These are phyloP conservation scores for Diarsia mendica DNA, from an alignment of 2,888 invertebrate genomes.

Conservation along the genomic window DNA sequence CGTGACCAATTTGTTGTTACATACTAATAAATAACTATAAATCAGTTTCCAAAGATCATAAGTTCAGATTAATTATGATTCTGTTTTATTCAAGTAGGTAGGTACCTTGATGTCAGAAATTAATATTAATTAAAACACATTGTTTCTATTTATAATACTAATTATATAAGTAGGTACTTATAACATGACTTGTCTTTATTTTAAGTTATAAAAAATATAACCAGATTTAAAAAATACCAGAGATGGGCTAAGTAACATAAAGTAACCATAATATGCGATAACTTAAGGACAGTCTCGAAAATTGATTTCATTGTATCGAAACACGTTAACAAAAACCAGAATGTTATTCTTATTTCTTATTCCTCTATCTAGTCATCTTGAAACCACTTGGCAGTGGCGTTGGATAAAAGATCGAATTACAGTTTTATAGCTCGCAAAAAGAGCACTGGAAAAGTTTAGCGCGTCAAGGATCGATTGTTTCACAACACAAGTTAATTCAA, in stretches of 20 bases:
- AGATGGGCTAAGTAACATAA: not conserved
- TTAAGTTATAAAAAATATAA: not conserved
- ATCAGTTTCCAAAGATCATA: constrained; percentile 31
- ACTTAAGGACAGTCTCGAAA: not conserved
- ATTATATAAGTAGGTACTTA: no score
- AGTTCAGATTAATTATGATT: constrained; percentile 15
- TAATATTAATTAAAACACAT: constrained; percentile 8
- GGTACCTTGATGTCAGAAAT: no score
- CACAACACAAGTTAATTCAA: not conserved
- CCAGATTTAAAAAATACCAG: no score
- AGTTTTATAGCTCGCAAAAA: not conserved
- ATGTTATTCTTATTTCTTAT: not conserved
- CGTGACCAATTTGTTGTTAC: constrained; percentile 23
- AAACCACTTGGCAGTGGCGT: not conserved
- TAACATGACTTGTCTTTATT: not conserved
- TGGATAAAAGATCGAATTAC: constrained; percentile 5
- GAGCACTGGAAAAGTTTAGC: not conserved
- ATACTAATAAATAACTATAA: constrained; percentile 32
- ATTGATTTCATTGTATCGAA: not conserved
- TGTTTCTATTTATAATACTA: not conserved
- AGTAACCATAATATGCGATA: constrained; percentile 3
- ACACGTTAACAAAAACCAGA: not conserved
- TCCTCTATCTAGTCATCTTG: not conserved
- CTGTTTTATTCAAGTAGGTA: constrained; percentile 12
- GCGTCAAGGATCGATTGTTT: not conserved